Evolutionary conservation across 2,797 vertebrate species (phyloP).

Genomic region (Serranus cabrilla): DNA sequence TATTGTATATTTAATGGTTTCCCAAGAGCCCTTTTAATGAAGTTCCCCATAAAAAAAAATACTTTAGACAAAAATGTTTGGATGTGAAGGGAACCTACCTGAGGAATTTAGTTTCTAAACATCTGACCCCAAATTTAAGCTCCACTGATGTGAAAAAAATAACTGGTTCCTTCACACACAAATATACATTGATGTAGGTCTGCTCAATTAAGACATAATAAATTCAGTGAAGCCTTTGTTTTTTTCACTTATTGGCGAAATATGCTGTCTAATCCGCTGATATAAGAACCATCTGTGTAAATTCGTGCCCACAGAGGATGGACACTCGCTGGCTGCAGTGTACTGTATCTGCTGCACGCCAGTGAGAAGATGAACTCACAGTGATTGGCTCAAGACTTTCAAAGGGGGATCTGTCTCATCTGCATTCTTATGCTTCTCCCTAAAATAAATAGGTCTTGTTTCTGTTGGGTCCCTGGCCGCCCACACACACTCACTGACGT

Average conservation of each 20-base stretch:
- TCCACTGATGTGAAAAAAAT: slow-evolving; percentile 48
- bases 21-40: not conserved
- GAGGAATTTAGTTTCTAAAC: slow-evolving; percentile 53
- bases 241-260: slow-evolving; percentile 81
- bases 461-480: slow-evolving; percentile 51
- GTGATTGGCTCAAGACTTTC: slow-evolving; percentile 53
- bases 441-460: slow-evolving; percentile 74
- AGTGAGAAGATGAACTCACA: slow-evolving; percentile 48
- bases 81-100: slow-evolving; percentile 44
- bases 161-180: slow-evolving; percentile 65
- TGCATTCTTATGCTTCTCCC: slow-evolving; percentile 47
- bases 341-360: slow-evolving; percentile 63
- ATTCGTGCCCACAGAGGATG: slow-evolving; percentile 71
- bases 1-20: not conserved
- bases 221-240: slow-evolving; percentile 79
- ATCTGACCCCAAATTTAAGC: slow-evolving; percentile 50
- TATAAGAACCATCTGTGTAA: slow-evolving; percentile 89
- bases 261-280: slow-evolving; percentile 81
- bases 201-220: slow-evolving; percentile 85
- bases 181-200: slow-evolving; percentile 83
- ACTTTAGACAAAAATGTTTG: not conserved
- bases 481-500: slow-evolving; percentile 44
- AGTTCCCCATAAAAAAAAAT: not conserved
- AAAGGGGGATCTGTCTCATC: slow-evolving; percentile 61
- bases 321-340: slow-evolving; percentile 56